phyloP scores from a whole-genome alignment of 2,888 invertebrate species.

The Brassicogethes aeneus region DNA sequence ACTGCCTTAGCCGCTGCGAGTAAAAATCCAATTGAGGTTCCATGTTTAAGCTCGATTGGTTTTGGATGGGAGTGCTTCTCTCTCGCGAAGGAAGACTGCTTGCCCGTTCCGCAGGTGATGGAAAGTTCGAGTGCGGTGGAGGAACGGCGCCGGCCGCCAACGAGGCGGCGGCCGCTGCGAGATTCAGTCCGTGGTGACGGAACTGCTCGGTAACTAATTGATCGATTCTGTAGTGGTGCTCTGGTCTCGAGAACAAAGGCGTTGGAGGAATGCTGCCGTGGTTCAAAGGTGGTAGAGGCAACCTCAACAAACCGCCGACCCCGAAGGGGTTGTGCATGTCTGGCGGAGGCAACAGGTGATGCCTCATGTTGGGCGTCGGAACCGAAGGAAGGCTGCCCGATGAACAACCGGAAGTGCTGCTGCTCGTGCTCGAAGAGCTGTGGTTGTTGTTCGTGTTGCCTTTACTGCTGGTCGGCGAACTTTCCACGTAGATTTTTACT shows the following conservation, averaged over 20 bases:
- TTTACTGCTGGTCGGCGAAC: conserved; percentile 36
- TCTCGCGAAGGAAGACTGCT: conserved; percentile 45
- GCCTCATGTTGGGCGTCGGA: conserved; percentile 54
- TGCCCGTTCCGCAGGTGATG: conserved; percentile 50
- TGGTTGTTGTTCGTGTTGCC: conserved; percentile 42
- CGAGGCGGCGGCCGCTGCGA: conserved; percentile 68
- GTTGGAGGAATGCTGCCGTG: conserved; percentile 64
- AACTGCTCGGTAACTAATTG: conserved; percentile 77
- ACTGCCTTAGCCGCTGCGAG: conserved; percentile 98
- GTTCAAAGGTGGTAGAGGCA: conserved; percentile 64
- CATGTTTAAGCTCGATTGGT: conserved; percentile 42
- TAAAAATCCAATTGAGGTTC: conserved; percentile 97
- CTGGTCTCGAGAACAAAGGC: conserved; percentile 68
- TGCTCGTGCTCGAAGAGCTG: conserved; percentile 47
- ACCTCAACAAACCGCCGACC: conserved; percentile 59
- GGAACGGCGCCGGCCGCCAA: conserved; percentile 55
- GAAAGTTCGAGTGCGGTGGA: conserved; percentile 53
- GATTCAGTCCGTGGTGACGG: conserved; percentile 66
- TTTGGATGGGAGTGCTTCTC: conserved; percentile 36
- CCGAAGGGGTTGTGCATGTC: conserved; percentile 70
- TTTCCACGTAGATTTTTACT: conserved; percentile 82
- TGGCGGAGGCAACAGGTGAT: conserved; percentile 61
- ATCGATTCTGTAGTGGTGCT: conserved; percentile 75
- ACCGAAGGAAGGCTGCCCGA: conserved; percentile 49
- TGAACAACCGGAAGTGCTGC: conserved; percentile 43